Percentiles rank a stretch among this genome's conserved stretches.
Evolutionary conservation across 2,888 invertebrate species (phyloP).

Genomic region (Ichneumon xanthorius): DNA sequence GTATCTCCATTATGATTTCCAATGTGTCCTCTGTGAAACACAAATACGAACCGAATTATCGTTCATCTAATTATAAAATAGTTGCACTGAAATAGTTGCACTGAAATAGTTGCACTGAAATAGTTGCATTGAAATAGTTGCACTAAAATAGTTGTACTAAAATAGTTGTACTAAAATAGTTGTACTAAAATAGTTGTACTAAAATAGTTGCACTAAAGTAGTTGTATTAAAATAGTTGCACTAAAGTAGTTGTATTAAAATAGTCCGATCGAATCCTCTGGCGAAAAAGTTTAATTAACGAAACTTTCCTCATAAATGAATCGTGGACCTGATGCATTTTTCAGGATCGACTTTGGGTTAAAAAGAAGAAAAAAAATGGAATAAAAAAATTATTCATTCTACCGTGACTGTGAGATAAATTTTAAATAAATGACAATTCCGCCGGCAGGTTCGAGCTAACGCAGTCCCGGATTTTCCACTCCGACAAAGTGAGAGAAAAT

Average conservation of each 20-base stretch:
- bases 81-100: neutral
- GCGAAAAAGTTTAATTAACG: neutral
- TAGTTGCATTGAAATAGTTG: too few relatives aligned
- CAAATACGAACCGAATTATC: neutral
- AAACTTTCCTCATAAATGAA: neutral
- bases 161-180: neutral
- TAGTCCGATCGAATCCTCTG: neutral
- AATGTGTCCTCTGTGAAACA: constrained; percentile 3
- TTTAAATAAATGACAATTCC: constrained; percentile 15
- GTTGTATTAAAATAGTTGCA: neutral
- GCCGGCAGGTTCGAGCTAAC: constrained; percentile 4
- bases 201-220: neutral
- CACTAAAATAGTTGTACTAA: neutral
- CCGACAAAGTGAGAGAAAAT: constrained; percentile 39
- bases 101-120: neutral
- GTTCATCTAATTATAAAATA: neutral
- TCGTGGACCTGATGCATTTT: neutral
- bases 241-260: neutral
- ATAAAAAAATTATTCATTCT: neutral
- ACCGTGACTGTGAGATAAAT: constrained; percentile 17
- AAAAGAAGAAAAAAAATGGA: neutral
- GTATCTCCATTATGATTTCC: neutral
- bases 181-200: neutral
- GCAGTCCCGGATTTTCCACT: constrained; percentile 19
- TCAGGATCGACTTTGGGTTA: neutral